Base-by-base conservation (phyloP, 2,797 vertebrate genomes). In the Bryconaethiops microstoma region DNA sequence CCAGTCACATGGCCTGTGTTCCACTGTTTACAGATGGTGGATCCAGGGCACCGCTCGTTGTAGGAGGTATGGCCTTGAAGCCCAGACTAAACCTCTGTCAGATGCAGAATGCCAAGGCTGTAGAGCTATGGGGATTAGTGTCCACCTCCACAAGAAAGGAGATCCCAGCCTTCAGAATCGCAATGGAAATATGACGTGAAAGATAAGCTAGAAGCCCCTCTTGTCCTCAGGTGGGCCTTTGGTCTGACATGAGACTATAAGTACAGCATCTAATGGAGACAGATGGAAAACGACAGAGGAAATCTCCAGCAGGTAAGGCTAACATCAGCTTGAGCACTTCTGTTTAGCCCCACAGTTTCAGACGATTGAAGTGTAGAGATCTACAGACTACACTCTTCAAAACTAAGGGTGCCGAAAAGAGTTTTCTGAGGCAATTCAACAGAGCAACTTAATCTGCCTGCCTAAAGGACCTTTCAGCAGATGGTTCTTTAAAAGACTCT, bases 81-180 rank as follows among this genome's bases (percentile, higher is more conserved):
- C 55, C 25, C 5, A 81, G 81, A 65, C 72, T 14, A 42, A 85
- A 82, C 84, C 86, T 87, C 63, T 79, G 83, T 82, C 85, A 90
- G 84, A 65, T 81, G 42, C 78, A 79, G 45, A 19, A 29, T 79
- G 83, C n/a, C 90, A 89, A 92, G 92, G 92, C 78, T 76, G 78
- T 76, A 75, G 2, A 85, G 92, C 91, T 94, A 92, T 92, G 84
- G 62, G 39, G 89, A 89, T 92, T 92, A 87, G 75, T 35, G 67
- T 74, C 77, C 77, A 19, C 80, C 79, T 68, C 82, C 92, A 89
- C 91, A 90, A 90, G 92, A 90, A 80, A 54, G 13, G 23, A 7
- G 69, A 63, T 69, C 71, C 67, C 65, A 57, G 64, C 76, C 72
- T 48, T 79, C 25, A 55, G 35, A 83, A 69, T 14, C 19, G 42